Conservation (phyloP, 64 coral and sea anemone genomes). For the Actinia tenebrosa region DNA sequence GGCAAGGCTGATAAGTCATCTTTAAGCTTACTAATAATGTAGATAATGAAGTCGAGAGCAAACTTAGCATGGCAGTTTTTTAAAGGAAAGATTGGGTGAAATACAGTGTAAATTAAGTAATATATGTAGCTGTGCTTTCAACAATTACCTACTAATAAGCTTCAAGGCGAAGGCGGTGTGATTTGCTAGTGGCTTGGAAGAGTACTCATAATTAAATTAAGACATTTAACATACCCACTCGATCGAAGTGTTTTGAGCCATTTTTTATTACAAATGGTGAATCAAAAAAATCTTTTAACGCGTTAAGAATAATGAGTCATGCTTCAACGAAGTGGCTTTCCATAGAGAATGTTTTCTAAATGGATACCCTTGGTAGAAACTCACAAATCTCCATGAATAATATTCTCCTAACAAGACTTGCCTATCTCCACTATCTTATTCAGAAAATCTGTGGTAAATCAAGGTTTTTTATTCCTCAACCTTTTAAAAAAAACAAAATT, state of each 20-base stretch:
- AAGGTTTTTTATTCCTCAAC: not conserved
- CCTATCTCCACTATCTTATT: not conserved
- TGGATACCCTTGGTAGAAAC: not conserved
- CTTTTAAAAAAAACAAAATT: not conserved
- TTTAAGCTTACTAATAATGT: not conserved
- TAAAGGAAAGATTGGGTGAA: not conserved
- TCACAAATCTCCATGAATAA: not conserved
- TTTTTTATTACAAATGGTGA: not conserved
- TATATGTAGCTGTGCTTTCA: not conserved
- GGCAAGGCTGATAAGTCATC: not conserved
- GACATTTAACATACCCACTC: not conserved
- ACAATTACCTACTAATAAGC: conserved; percentile 6
- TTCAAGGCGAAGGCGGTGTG: not conserved
- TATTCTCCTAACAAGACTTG: not conserved
- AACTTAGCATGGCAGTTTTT: not conserved
- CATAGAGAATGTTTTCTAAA: not conserved
- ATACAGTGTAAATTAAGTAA: conserved; percentile 10
- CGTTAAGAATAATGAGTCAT: too few species aligned
- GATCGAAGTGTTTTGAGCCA: too few species aligned
- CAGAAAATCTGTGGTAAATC: not conserved
- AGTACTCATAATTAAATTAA: not conserved
- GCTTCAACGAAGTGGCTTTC: not conserved
- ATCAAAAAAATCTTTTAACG: not conserved
- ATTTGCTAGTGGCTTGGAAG: not conserved
- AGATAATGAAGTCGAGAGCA: not conserved